Evolutionary conservation across 2,888 invertebrate species (phyloP), one percentile per base, ranked within the genome.

Genomic region (Suillia variegata): DNA sequence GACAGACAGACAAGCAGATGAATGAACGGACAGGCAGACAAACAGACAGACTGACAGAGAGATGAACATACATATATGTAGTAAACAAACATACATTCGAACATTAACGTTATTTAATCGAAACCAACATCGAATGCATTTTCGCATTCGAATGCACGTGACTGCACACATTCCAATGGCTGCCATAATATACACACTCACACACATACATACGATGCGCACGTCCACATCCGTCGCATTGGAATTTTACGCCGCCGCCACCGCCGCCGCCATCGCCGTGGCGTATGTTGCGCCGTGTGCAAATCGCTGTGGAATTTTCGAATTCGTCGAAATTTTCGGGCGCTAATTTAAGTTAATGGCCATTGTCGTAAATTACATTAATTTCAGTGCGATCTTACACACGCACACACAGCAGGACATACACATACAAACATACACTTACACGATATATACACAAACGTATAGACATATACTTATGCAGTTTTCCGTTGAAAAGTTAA

Each of bases 301-400:
- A 12, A 33, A 31, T 22, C 13, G 6, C 22, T 59, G 58, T 59
- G 50, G 56, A 50, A 54, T 59, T 57, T 60, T 59, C 52, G 55
- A 8, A 17, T 58, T 53, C 38, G n/a, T n/a, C n/a, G 26, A 58
- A 70, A 72, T 70, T 74, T 56, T 73, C 70, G 71, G n/a, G 69
- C 73, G 70, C 74, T 77, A 75, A 77, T 77, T 77, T 77, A 74
- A 77, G 75, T 77, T 77, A 77, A 77, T 77, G 77, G 73, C 73
- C 74, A 75, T 76, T 77, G 75, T 74, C 70, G 74, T 76, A 71
- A 75, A 71, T 75, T 74, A 73, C 74, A 75, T 75, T 75, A 75
- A 75, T 74, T 75, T 75, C 74, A 73, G 74, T 73, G 73, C 74
- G 70, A 74, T 72, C 70, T 67, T 64, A 65, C 60, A 67, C 66